These are phyloP conservation scores for Fragum fragum DNA, from an alignment of 2,888 invertebrate species.

Conservation along the genomic window DNA sequence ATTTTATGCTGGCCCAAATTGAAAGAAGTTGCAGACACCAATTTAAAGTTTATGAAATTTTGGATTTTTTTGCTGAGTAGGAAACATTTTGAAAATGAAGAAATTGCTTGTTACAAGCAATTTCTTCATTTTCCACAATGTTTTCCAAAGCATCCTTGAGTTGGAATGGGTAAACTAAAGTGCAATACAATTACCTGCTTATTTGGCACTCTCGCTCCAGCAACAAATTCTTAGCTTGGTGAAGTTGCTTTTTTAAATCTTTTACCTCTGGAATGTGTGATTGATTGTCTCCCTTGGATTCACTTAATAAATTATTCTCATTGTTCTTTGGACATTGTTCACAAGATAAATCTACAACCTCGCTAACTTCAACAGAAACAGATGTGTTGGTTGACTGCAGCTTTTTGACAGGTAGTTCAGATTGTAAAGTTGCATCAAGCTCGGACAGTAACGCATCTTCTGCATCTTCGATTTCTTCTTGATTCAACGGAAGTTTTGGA, in stretches of 20 bases:
- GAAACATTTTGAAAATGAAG: too few species aligned
- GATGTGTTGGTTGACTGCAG: not conserved
- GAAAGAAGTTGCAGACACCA: too few species aligned
- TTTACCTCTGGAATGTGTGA: slow-evolving; percentile 55
- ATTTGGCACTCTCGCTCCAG: slow-evolving; percentile 72
- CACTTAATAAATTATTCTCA: slow-evolving; percentile 33
- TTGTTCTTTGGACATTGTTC: slow-evolving; percentile 63
- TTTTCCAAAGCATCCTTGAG: too few species aligned
- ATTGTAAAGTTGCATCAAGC: slow-evolving; percentile 74
- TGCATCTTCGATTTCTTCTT: slow-evolving; percentile 38
- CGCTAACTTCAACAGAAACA: slow-evolving; percentile 19
- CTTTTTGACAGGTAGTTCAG: not conserved
- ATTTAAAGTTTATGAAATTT: too few species aligned
- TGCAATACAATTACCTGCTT: slow-evolving; percentile 69
- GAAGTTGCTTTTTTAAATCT: slow-evolving; percentile 70
- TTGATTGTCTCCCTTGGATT: slow-evolving; percentile 15
- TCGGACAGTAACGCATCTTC: slow-evolving; percentile 80
- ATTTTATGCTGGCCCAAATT: too few species aligned
- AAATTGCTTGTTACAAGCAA: too few species aligned
- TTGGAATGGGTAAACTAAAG: too few species aligned
- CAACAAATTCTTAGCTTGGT: slow-evolving; percentile 71
- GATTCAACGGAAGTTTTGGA: not conserved
- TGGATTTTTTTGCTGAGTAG: too few species aligned
- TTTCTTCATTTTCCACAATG: too few species aligned
- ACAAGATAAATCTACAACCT: slow-evolving; percentile 31